These are phyloP conservation scores for Romanogobio albipinnatus DNA, from an alignment of 2,113 vertebrate species.

Conservation along the genomic window DNA sequence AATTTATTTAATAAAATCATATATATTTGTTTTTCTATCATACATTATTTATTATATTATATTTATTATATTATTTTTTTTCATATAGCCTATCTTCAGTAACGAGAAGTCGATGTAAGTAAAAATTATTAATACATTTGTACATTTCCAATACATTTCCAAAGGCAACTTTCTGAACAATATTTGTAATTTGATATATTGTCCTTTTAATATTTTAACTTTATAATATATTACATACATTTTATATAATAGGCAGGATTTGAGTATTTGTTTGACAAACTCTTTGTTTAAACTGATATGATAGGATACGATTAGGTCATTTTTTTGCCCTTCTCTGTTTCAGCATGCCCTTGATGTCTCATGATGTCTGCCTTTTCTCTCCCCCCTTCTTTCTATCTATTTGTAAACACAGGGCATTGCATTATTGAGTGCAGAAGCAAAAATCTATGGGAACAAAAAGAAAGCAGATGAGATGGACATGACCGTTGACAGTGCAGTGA, in stretches of 20 bases:
- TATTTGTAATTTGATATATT: too few species aligned
- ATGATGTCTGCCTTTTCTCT: slow-evolving; percentile 35
- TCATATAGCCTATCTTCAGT: too few species aligned
- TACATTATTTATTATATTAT: too few species aligned
- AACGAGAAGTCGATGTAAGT: neutral
- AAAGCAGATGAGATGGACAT: slow-evolving; percentile 63
- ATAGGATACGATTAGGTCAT: neutral
- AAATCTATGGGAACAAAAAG: slow-evolving; percentile 58
- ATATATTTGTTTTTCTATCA: too few species aligned
- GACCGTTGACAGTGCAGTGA: slow-evolving; percentile 71
- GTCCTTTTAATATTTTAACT: neutral
- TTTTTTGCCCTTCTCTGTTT: slow-evolving; percentile 23
- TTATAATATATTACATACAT: too few species aligned
- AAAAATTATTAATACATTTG: too few species aligned
- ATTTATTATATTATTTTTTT: too few species aligned
- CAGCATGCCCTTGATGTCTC: slow-evolving; percentile 30
- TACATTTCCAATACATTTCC: too few species aligned
- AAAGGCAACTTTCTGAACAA: too few species aligned
- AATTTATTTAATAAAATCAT: too few species aligned
- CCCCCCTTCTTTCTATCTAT: slow-evolving; percentile 41
- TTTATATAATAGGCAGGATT: neutral
- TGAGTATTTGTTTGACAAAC: neutral
- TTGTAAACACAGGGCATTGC: slow-evolving; percentile 49
- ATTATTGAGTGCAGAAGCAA: slow-evolving; percentile 58
- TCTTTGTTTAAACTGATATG: neutral